A percentile compares a stretch with the other conserved stretches of the same genome.
phyloP scores from a whole-genome alignment of 2,113 vertebrate species.

The Brachirus orientalis region DNA sequence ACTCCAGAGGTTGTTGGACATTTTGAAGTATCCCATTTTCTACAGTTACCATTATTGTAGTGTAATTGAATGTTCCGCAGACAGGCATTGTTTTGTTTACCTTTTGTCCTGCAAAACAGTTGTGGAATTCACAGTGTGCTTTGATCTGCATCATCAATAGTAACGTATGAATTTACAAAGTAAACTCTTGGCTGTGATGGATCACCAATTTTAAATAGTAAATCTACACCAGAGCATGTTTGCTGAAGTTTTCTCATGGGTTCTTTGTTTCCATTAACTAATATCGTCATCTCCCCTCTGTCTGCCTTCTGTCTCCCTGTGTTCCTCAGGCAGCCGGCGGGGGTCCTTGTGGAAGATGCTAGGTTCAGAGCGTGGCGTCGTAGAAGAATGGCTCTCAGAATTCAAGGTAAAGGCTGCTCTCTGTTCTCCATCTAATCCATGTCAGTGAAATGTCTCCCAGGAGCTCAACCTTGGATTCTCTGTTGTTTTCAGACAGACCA shows the following conservation, averaged over 20 bases:
- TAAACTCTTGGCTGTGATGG: neutral
- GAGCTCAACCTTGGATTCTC: neutral
- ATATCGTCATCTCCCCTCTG: neutral
- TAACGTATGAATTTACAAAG: no score
- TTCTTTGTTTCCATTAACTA: neutral
- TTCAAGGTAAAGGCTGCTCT: conserved; percentile 91
- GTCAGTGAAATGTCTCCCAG: conserved; percentile 16
- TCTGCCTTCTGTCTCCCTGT: neutral
- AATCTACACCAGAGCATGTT: neutral
- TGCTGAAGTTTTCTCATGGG: neutral
- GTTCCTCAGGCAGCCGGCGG: conserved; percentile 72
- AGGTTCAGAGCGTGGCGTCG: conserved; percentile 90
- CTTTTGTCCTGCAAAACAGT: neutral
- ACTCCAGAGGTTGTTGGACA: no score
- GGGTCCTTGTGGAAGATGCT: conserved; percentile 88
- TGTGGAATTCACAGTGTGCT: neutral
- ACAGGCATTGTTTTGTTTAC: neutral
- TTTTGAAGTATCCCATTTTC: no score
- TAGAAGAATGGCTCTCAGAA: conserved; percentile 99
- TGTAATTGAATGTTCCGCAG: no score
- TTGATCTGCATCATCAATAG: no score
- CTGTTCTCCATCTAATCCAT: conserved; percentile 18
- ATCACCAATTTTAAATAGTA: neutral
- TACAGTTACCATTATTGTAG: no score
- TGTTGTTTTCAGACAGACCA: neutral